phyloP scores from a whole-genome alignment of 2,888 invertebrate genomes.

The Sepioteuthis lessoniana region DNA sequence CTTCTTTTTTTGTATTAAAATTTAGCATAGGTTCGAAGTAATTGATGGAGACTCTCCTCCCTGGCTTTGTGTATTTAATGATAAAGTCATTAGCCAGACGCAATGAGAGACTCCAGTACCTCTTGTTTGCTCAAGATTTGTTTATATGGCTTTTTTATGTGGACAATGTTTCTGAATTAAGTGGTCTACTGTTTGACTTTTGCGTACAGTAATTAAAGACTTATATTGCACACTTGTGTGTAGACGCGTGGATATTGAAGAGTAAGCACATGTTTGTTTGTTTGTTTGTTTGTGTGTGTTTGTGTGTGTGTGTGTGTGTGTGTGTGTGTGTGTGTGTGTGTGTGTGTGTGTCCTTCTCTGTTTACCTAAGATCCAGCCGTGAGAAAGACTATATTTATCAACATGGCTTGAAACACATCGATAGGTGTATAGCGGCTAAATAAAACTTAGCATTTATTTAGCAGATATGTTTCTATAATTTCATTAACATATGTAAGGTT shows the following conservation, averaged over 20 bases:
- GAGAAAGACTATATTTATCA: neutral
- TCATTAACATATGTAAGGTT: neutral
- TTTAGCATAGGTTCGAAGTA: neutral
- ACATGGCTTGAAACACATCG: neutral
- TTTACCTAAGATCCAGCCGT: neutral
- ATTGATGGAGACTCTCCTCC: neutral
- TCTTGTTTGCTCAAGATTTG: neutral
- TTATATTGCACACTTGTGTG: neutral
- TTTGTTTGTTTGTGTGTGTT: no score
- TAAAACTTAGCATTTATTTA: neutral
- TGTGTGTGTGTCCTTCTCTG: neutral
- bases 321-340: neutral
- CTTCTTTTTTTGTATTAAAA: neutral
- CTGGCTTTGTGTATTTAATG: conserved; percentile 2
- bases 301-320: no score
- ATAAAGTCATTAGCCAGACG: neutral
- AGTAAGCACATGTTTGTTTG: neutral
- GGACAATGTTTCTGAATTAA: neutral
- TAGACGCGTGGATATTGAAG: neutral
- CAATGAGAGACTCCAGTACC: neutral
- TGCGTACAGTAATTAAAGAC: neutral
- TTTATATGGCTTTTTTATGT: neutral
- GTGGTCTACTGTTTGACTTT: neutral
- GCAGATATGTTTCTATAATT: neutral
- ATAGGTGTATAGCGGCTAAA: neutral